phyloP scores from a whole-genome alignment of 2,113 vertebrate species.

The Struthidea cinerea region DNA sequence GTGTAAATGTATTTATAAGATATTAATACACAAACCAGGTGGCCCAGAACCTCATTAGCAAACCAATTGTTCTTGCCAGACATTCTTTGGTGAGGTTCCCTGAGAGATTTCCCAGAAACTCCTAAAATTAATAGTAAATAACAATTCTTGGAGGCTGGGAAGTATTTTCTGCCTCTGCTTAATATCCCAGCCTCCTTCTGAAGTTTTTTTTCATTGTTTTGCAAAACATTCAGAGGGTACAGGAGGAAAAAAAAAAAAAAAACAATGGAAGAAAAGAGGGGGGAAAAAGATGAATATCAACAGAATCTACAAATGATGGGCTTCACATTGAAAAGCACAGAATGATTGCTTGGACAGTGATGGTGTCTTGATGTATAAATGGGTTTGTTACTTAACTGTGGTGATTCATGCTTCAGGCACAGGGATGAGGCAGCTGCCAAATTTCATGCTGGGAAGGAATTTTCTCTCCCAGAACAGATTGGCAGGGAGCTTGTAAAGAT shows the following conservation, averaged over 20 bases:
- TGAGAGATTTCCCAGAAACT: conserved; percentile 4
- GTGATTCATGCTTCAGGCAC: conserved; percentile 60
- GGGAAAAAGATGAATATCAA: not conserved
- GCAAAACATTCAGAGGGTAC: not conserved
- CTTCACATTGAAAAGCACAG: not conserved
- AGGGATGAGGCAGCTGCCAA: conserved; percentile 35
- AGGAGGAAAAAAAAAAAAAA: not conserved
- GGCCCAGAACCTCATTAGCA: not conserved
- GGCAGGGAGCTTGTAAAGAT: not conserved
- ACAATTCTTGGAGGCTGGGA: not conserved
- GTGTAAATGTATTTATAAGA: not conserved
- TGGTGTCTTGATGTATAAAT: conserved; percentile 31
- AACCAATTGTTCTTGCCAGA: not conserved
- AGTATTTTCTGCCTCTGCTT: not conserved
- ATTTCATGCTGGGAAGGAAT: conserved; percentile 7
- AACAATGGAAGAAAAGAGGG: not conserved
- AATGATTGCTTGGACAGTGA: conserved; percentile 23
- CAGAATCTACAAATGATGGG: not conserved
- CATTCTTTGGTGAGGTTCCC: not conserved
- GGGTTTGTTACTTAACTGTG: conserved; percentile 59
- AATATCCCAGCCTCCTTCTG: not conserved
- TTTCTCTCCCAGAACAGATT: conserved; percentile 16
- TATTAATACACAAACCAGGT: conserved; percentile 2
- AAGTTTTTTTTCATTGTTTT: not conserved
- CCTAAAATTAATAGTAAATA: conserved; percentile 5